Conservation (phyloP, 2,888 invertebrate species). For the Cylindroiulus punctatus region DNA sequence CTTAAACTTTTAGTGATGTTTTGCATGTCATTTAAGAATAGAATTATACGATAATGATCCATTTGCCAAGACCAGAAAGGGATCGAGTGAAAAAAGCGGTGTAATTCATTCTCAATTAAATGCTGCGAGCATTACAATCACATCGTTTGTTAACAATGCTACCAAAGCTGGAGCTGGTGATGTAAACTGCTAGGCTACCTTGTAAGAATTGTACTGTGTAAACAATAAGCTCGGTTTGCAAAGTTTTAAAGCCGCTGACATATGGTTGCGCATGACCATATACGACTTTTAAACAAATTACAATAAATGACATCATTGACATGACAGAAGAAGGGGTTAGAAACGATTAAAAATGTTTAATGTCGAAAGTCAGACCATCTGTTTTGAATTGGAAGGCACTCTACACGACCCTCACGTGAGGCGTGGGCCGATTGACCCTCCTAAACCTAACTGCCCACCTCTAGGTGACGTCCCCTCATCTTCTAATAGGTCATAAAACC, state of each 20-base stretch:
- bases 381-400: constrained; percentile 21
- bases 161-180: no score
- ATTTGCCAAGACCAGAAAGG: background rate
- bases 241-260: background rate
- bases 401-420: background rate
- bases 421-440: background rate
- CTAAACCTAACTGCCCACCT: background rate
- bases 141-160: no score
- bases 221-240: background rate
- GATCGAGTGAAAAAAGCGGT: background rate
- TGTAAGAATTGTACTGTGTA: no score
- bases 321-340: background rate
- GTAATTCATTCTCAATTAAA: no score
- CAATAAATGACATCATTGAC: background rate
- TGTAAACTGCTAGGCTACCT: no score
- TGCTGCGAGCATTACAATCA: no score
- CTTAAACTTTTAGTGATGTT: background rate
- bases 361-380: constrained; percentile 23
- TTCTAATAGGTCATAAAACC: background rate
- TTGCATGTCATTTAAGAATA: background rate
- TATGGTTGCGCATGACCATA: background rate
- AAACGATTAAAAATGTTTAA: constrained; percentile 2
- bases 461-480: background rate
- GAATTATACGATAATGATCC: background rate
- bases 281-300: background rate